These are phyloP conservation scores for Pogoniulus pusillus DNA, from an alignment of 2,797 vertebrate species.

Conservation along the genomic window DNA sequence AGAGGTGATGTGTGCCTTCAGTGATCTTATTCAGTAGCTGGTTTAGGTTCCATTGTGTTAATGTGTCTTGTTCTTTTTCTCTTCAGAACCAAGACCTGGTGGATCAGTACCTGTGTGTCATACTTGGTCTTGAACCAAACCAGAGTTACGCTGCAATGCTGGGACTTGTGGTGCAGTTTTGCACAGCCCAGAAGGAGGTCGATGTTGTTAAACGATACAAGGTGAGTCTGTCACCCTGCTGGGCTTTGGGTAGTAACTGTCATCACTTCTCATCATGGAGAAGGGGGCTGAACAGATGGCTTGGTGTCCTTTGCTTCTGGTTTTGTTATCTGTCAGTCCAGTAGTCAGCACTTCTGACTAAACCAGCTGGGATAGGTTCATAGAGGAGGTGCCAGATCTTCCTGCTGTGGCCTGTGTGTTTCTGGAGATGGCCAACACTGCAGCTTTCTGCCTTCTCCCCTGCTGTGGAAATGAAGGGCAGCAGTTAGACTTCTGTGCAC, in stretches of 20 bases:
- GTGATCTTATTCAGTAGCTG: neutral
- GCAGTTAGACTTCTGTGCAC: neutral
- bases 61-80: neutral
- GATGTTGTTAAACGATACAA: constrained; percentile 85
- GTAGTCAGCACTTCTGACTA: neutral
- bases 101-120: constrained; percentile 86
- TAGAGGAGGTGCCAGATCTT: neutral
- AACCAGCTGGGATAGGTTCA: neutral
- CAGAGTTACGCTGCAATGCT: constrained; percentile 84
- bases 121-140: constrained; percentile 88
- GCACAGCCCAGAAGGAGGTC: constrained; percentile 86
- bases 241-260: neutral
- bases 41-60: neutral
- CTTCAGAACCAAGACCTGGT: constrained; percentile 86
- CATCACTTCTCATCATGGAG: neutral
- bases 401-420: neutral
- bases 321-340: neutral
- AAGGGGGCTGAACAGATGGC: neutral
- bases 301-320: neutral
- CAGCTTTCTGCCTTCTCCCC: neutral
- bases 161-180: constrained; percentile 90
- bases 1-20: constrained; percentile 74
- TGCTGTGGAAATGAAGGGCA: neutral
- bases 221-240: constrained; percentile 66
- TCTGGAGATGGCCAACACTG: neutral